Conservation (phyloP, 2,888 invertebrate genomes). For the Axea sp. region DNA sequence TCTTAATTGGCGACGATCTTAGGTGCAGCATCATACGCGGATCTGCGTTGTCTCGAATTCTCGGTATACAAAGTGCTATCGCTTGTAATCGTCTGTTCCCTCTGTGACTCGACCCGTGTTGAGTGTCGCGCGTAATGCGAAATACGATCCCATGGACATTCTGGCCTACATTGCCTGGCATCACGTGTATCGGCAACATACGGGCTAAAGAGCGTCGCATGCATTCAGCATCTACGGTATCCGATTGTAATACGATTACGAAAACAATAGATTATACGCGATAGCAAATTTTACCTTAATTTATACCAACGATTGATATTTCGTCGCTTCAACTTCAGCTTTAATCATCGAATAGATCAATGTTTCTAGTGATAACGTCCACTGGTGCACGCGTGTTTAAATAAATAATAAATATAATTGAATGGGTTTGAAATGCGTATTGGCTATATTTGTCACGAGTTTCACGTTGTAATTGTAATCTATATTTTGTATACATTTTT, state of each 20-base stretch:
- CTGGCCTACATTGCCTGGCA: conserved; percentile 78
- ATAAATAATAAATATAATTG: too few species aligned
- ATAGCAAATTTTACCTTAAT: conserved; percentile 41
- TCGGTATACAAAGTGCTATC: conserved; percentile 73
- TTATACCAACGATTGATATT: conserved; percentile 44
- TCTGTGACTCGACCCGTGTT: conserved; percentile 75
- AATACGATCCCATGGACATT: conserved; percentile 77
- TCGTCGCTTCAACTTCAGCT: conserved; percentile 27
- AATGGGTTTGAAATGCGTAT: too few species aligned
- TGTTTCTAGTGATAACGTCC: too few species aligned
- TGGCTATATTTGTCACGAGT: too few species aligned
- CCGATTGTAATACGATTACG: conserved; percentile 53
- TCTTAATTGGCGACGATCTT: conserved; percentile 39
- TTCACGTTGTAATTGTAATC: too few species aligned
- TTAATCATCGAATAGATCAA: conserved; percentile 18
- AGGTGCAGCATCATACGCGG: conserved; percentile 49
- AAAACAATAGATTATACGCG: conserved; percentile 49
- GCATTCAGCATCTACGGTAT: conserved; percentile 30
- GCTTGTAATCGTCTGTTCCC: conserved; percentile 77
- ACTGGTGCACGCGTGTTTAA: too few species aligned
- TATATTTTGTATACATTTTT: too few species aligned
- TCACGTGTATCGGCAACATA: conserved; percentile 63
- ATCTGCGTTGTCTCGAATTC: conserved; percentile 54
- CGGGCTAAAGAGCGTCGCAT: conserved; percentile 32
- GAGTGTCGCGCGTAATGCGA: conserved; percentile 77